Evolutionary conservation across 2,113 vertebrate species (phyloP), one percentile per base, ranked within the genome.

Genomic region (Sylvicapra grimmia): DNA sequence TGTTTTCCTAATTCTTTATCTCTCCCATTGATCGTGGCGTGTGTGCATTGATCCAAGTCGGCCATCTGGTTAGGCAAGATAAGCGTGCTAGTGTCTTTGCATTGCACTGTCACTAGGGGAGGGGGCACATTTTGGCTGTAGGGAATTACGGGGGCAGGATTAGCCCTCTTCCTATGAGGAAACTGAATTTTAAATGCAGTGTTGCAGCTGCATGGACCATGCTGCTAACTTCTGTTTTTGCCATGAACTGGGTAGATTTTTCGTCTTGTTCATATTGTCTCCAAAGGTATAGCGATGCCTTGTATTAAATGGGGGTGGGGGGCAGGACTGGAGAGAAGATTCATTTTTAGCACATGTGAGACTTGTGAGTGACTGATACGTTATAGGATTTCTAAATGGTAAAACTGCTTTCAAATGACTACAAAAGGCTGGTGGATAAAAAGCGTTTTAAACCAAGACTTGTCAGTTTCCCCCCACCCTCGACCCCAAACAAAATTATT

Each of bases 11-110:
- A 99, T 99, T 99, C 99, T 99, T 99, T 99, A 99, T 99, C 99
- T 99, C 99, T 99, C 99, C 99, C 99, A 99, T 99, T 99, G 99
- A 99, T 99, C 99, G 99, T 99, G 99, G 99, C 99, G 99, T 99
- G 99, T 99, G 99, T 99, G 99, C 99, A 99, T 99, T 99, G 99
- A 99, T 99, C 99, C 99, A 99, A 99, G 99, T 99, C 99, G 99
- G 99, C 99, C 99, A 99, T 99, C 99, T 99, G 99, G 99, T 99
- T 99, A 99, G 99, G 99, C 99, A 99, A 99, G 99, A 99, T 99
- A 99, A 99, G 99, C 99, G 96, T 99, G 99, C 99, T 99, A 99
- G 99, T 99, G 99, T 99, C 99, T 99, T 99, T 99, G 99, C 99
- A 99, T 99, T 99, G 99, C 99, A 99, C 99, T 99, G 99, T 99